Evolutionary conservation across 2,113 vertebrate species (phyloP).

Genomic region (Arvicanthis niloticus): DNA sequence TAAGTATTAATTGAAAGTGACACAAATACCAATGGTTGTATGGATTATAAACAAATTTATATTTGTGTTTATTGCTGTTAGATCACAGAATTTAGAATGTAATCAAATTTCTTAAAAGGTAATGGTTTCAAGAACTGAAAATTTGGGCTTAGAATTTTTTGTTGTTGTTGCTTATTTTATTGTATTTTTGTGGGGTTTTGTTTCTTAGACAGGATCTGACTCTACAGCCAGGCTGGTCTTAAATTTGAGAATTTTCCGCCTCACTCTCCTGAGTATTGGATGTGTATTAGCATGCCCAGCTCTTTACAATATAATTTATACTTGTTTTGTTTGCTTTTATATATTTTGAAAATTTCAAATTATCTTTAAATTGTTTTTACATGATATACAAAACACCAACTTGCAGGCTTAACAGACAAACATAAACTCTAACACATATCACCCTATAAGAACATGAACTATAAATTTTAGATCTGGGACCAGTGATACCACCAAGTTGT

Average conservation of each 20-base stretch:
- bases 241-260: neutral
- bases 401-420: conserved; percentile 4
- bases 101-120: conserved; percentile 57
- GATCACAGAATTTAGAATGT: conserved; percentile 54
- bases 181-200: neutral
- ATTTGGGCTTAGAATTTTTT: neutral
- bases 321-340: conserved; percentile 62
- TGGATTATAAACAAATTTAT: conserved; percentile 34
- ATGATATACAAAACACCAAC: conserved; percentile 40
- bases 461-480: neutral
- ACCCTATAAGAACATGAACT: conserved; percentile 42
- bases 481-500: neutral
- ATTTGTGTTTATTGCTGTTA: conserved; percentile 30
- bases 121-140: conserved; percentile 53
- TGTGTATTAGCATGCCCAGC: neutral
- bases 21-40: conserved; percentile 32
- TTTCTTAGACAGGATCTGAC: neutral
- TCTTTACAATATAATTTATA: conserved; percentile 31
- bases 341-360: conserved; percentile 55
- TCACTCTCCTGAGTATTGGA: neutral
- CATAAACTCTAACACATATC: neutral
- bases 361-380: conserved; percentile 31
- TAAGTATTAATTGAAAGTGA: conserved; percentile 65
- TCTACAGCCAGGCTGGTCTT: neutral
- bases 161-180: neutral